Conservation (phyloP, 2,888 invertebrate genomes). For the Urechis unicinctus region DNA sequence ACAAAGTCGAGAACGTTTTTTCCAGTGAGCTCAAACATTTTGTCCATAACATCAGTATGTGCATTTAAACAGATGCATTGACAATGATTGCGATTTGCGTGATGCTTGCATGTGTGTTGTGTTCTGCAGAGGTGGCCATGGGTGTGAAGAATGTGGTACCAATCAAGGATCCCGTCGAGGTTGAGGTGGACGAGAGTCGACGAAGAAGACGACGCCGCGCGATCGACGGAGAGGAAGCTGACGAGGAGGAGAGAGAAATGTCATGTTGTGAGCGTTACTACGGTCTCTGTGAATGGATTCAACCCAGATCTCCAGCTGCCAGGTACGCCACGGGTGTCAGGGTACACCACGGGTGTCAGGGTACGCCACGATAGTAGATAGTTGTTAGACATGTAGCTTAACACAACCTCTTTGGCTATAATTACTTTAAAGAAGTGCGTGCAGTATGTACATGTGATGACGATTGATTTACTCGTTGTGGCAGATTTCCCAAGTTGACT, state of each 20-base stretch:
- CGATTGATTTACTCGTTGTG: too few relatives aligned
- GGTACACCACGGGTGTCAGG: background rate
- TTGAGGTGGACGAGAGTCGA: conserved; percentile 13
- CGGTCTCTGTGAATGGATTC: conserved; percentile 21
- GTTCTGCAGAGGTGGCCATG: background rate
- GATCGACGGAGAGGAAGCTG: background rate
- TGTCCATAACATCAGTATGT: too few relatives aligned
- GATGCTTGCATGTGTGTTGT: too few relatives aligned
- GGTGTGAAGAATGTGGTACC: background rate
- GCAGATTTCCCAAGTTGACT: conserved; percentile 5
- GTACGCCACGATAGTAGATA: conserved; percentile 2
- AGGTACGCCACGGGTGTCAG: background rate
- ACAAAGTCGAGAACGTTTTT: conserved; percentile 11
- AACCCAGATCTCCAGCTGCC: background rate
- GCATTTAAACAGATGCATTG: too few relatives aligned
- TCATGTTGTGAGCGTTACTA: conserved; percentile 16
- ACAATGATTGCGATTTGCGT: too few relatives aligned
- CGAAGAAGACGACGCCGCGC: conserved; percentile 2
- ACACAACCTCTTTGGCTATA: too few relatives aligned
- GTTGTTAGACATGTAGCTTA: too few relatives aligned
- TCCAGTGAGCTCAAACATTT: background rate
- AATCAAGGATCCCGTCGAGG: conserved; percentile 14
- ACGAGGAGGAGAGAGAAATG: background rate
- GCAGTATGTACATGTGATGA: background rate
- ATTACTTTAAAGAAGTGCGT: background rate